Conservation (phyloP, 2,888 invertebrate species). For the Brachylomia viminalis region DNA sequence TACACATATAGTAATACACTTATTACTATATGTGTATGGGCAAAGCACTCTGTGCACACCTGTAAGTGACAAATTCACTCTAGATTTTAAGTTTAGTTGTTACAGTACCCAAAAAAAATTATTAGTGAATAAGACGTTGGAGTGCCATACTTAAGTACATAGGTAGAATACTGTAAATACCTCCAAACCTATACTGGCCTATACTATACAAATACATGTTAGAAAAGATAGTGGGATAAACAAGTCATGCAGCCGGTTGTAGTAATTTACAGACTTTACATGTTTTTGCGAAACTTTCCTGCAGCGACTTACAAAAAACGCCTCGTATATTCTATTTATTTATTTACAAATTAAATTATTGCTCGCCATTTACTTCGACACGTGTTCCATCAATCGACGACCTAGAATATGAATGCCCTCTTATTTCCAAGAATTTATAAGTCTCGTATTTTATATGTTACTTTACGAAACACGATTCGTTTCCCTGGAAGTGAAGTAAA, state of each 20-base stretch:
- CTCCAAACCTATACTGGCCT: not conserved
- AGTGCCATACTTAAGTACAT: no score
- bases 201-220: not conserved
- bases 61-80: no score
- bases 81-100: no score
- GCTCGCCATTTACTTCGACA: not conserved
- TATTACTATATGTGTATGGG: no score
- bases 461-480: slow-evolving; percentile 40
- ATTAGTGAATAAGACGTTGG: no score
- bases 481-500: slow-evolving; percentile 28
- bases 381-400: not conserved
- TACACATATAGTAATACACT: no score
- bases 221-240: no score
- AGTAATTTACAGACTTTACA: not conserved
- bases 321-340: not conserved
- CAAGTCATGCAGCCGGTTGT: no score
- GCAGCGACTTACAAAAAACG: not conserved
- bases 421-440: slow-evolving; percentile 11
- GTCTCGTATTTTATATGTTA: not conserved
- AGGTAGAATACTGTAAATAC: not conserved
- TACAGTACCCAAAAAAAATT: no score
- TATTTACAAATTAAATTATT: slow-evolving; percentile 7
- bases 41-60: no score
- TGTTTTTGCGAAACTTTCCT: not conserved
- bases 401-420: not conserved